A percentile compares a stretch with the other conserved stretches of the same genome.
Conservation (phyloP, 2,888 invertebrate species). For the Sepioteuthis lessoniana region DNA sequence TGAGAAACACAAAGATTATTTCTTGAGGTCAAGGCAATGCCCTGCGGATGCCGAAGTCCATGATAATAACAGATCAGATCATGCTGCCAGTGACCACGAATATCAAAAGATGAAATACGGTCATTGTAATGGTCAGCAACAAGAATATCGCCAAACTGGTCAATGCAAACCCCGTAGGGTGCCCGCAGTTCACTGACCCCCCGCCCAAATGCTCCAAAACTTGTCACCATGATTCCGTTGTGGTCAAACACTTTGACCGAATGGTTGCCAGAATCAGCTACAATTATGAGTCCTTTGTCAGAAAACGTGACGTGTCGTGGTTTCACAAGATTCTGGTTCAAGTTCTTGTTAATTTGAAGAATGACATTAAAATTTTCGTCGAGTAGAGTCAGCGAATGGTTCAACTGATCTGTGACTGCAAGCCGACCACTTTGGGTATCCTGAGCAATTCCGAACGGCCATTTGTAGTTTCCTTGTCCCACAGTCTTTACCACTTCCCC, state of each 20-base stretch:
- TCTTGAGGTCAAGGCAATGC: constrained; percentile 56
- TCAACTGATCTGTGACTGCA: constrained; percentile 76
- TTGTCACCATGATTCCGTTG: constrained; percentile 75
- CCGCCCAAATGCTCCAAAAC: constrained; percentile 76
- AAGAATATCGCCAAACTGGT: constrained; percentile 75
- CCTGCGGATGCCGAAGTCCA: constrained; percentile 60
- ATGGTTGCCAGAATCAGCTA: constrained; percentile 77
- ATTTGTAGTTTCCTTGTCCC: constrained; percentile 60
- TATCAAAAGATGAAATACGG: constrained; percentile 62
- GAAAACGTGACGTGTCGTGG: constrained; percentile 77
- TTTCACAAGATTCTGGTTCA: constrained; percentile 75
- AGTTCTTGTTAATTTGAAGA: constrained; percentile 66
- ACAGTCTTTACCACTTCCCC: constrained; percentile 59
- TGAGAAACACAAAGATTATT: constrained; percentile 56
- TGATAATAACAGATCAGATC: constrained; percentile 59
- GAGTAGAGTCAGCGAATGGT: constrained; percentile 74
- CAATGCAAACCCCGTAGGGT: constrained; percentile 77
- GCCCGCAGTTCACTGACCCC: constrained; percentile 76
- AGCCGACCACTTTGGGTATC: constrained; percentile 69
- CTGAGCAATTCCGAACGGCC: constrained; percentile 64
- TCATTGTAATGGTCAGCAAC: constrained; percentile 78
- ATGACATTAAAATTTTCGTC: constrained; percentile 73
- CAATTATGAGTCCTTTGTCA: constrained; percentile 73
- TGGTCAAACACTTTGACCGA: constrained; percentile 76
- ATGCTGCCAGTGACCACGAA: constrained; percentile 63